phyloP scores from a whole-genome alignment of 2,888 invertebrate genomes.

The Perithous albicinctus region DNA sequence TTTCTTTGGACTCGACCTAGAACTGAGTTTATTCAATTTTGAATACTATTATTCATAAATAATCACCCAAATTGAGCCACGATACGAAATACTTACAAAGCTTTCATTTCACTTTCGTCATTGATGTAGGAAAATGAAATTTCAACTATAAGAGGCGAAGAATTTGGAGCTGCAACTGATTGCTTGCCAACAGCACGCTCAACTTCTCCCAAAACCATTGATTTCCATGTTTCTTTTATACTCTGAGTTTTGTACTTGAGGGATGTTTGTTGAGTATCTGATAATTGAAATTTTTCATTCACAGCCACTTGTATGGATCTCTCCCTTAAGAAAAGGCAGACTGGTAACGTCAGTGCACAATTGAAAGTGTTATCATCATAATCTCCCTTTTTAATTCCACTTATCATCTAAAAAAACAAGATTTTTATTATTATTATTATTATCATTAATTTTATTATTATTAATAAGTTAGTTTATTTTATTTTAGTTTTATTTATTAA shows the following conservation, averaged over 20 bases:
- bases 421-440: neutral
- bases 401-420: conserved; percentile 69
- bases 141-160: conserved; percentile 88
- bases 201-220: conserved; percentile 88
- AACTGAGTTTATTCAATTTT: conserved; percentile 27
- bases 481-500: too few species aligned
- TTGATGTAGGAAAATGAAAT: conserved; percentile 85
- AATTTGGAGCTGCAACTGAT: conserved; percentile 86
- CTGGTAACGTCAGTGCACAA: conserved; percentile 90
- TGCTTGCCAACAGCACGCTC: conserved; percentile 86
- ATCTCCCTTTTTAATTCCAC: conserved; percentile 78
- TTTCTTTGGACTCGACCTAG: conserved; percentile 32
- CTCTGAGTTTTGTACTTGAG: conserved; percentile 74
- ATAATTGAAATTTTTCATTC: conserved; percentile 85
- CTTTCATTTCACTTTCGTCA: conserved; percentile 87
- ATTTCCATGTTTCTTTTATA: conserved; percentile 92
- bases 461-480: too few species aligned
- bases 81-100: conserved; percentile 82
- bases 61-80: conserved; percentile 12
- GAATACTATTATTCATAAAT: neutral
- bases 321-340: conserved; percentile 89
- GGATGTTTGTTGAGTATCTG: conserved; percentile 53
- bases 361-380: conserved; percentile 89
- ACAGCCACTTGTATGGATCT: conserved; percentile 88
- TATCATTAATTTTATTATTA: neutral